Evolutionary conservation across 30 jellyfish, hydroid and myxozoan genomes (phyloP), one percentile per base, ranked within the genome.

Genomic region (Phacellophora camtschatica): DNA sequence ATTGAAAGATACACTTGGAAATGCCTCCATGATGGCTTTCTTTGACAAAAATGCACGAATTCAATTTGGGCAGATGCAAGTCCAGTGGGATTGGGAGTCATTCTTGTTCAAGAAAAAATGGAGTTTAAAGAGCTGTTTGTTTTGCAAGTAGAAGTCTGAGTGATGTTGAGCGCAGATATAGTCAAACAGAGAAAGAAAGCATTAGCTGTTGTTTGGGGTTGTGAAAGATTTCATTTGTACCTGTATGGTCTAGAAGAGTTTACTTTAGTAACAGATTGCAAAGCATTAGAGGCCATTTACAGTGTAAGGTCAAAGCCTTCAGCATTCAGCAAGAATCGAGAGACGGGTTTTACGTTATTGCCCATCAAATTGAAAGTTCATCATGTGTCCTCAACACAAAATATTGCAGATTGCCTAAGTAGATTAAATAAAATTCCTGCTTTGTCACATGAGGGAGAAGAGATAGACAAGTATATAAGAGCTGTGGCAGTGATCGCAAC

Each of bases 331-430:
- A 5, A 39, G 53, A 13, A 39, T 39, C 53, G 53, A 39, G 13
- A 39, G 53, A 13, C 13, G 13, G 55, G 16, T 10, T 42, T 42
- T 10, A 10, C 13, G 10, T 42, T 42, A 16, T 8, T 42, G 55
- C 55, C 55, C 55, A 8, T 42, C 16, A 42, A 42, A 16, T 16
- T 42, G 13, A 42, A 42, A 16, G 55, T 42, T 42, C 55, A 23
- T 53, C 67, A 53, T 53, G 67, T 53, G 67, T 53, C 67, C 67
- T 53, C 67, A 53, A 53, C 67, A 13, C 67, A 53, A 23, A 53
- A 53, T 23, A 53, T 53, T 53, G 67, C 67, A 6, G 67, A 53
- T 53, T 39, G 53, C 53, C 53, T 39, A 39, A 39, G 53, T 39
- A 39, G 53, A 39, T 39, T 39, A 39, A 39, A 8, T 16, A 42